Conservation (phyloP, 2,797 vertebrate species). For the Chloroceryle inda region DNA sequence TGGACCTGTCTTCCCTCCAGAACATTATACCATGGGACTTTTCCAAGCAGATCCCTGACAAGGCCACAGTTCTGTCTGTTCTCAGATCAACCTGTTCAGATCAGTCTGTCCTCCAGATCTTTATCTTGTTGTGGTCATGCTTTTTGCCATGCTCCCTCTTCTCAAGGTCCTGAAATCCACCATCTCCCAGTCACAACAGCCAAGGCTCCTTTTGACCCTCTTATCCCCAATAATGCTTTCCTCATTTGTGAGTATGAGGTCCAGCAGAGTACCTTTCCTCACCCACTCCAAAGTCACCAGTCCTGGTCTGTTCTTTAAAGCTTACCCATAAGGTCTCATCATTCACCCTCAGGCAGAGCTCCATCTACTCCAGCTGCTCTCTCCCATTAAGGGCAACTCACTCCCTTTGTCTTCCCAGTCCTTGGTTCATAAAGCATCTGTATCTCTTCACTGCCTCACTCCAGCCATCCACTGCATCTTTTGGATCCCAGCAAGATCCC, state of each 20-base stretch:
- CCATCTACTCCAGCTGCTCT: not conserved
- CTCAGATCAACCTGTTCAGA: too few relatives aligned
- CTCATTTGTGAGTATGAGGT: not conserved
- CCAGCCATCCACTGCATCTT: fast-evolving
- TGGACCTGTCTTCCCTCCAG: not conserved
- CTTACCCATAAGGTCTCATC: not conserved
- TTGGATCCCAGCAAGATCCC: not conserved
- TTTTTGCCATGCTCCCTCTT: not conserved
- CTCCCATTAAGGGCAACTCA: not conserved
- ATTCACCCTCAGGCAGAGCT: not conserved
- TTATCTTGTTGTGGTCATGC: not conserved
- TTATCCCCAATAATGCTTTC: not conserved
- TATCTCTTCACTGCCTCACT: not conserved
- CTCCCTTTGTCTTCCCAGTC: fast-evolving
- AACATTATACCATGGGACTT: not conserved
- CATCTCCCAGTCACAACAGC: not conserved
- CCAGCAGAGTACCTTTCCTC: not conserved
- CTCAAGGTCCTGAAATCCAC: not conserved
- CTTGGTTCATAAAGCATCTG: not conserved
- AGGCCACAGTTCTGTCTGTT: too few relatives aligned
- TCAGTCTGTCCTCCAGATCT: not conserved
- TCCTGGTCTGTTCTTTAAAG: not conserved
- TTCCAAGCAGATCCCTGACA: not conserved
- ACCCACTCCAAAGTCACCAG: not conserved
- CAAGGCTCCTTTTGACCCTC: not conserved